Conservation (phyloP, 2,113 vertebrate species). For the Ailurus styani region DNA sequence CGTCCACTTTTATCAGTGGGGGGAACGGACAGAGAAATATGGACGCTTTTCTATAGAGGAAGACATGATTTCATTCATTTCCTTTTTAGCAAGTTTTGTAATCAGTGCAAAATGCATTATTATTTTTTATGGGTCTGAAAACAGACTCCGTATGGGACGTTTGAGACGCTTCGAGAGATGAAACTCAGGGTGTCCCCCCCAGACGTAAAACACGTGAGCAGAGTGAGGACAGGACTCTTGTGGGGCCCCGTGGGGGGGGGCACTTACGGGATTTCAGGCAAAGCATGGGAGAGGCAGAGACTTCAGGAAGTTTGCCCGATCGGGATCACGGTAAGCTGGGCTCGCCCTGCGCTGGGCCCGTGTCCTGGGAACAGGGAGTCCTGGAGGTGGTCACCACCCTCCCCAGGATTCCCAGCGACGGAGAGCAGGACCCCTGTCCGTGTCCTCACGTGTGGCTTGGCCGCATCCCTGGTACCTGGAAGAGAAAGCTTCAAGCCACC, state of each 20-base stretch:
- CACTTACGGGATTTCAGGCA: not conserved
- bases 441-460: too few species aligned
- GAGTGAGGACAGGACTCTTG: not conserved
- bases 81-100: not conserved
- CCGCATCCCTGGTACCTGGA: accelerated
- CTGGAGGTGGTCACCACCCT: accelerated
- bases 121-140: not conserved
- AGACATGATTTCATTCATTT: not conserved
- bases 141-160: not conserved
- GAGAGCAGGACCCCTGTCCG: accelerated
- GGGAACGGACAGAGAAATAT: not conserved
- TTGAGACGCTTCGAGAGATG: too few species aligned
- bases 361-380: not conserved
- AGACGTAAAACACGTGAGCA: not conserved
- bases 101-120: not conserved
- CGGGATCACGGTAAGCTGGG: not conserved
- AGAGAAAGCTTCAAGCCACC: too few species aligned
- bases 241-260: accelerated
- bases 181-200: not conserved
- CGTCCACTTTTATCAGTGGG: accelerated
- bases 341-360: not conserved
- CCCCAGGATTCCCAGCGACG: not conserved
- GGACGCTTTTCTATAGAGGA: not conserved
- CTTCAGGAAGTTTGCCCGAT: not conserved
- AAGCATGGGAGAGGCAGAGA: not conserved